These are phyloP conservation scores for Masticophis lateralis DNA, from an alignment of 2,797 vertebrate species.

Conservation along the genomic window DNA sequence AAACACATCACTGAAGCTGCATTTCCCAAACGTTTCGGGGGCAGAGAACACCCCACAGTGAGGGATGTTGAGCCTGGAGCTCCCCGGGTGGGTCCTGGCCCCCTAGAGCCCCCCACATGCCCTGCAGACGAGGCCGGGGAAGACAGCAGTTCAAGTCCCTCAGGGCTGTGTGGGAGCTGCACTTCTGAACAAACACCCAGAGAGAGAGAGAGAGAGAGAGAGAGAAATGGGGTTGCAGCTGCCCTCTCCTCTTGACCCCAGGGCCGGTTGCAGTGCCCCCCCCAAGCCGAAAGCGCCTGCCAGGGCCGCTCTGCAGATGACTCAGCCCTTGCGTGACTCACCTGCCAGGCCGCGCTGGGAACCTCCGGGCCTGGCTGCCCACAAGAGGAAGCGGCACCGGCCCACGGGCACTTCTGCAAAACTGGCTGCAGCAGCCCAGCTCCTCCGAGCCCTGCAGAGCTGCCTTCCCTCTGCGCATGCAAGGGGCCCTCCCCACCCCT, in stretches of 20 bases:
- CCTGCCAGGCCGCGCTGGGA: constrained; percentile 63
- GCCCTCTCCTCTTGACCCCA: neutral
- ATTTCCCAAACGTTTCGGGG: neutral
- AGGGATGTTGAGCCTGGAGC: neutral
- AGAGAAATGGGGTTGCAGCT: neutral
- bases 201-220: too few species aligned
- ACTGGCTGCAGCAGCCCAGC: neutral
- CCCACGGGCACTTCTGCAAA: constrained; percentile 22
- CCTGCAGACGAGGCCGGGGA: neutral
- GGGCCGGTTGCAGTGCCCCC: constrained; percentile 13
- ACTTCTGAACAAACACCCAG: neutral
- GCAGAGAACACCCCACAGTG: neutral
- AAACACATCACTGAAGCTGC: neutral
- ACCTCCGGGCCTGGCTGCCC: constrained; percentile 44
- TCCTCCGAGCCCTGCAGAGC: neutral
- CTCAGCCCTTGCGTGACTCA: constrained; percentile 67
- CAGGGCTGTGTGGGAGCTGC: too few species aligned
- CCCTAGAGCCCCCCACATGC: neutral
- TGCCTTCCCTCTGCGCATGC: neutral
- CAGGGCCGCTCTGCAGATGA: constrained; percentile 73
- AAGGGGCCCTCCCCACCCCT: neutral
- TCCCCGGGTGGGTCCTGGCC: neutral
- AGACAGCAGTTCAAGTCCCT: neutral
- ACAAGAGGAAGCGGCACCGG: constrained; percentile 40
- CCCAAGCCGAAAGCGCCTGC: constrained; percentile 63